phyloP scores from a whole-genome alignment of 1,140 invertebrate species.

The Reticulitermes speratus region DNA sequence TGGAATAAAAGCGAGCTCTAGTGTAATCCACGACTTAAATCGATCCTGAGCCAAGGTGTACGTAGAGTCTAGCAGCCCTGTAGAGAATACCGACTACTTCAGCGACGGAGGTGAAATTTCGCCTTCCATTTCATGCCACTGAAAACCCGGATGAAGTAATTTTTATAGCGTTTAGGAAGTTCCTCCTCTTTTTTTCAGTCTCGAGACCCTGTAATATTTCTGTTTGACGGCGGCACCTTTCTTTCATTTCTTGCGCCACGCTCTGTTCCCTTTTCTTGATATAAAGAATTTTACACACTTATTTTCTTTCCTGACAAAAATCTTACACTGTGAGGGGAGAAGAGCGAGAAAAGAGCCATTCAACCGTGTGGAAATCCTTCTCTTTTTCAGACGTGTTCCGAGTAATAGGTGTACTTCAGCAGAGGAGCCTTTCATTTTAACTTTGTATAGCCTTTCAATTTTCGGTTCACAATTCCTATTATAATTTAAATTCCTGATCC shows the following conservation, averaged over 20 bases:
- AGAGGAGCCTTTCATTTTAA: background rate
- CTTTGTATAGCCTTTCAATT: background rate
- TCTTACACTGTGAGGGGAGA: background rate
- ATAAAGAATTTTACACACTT: constrained; percentile 16
- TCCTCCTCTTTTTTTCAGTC: too few species aligned
- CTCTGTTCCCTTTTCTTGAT: background rate
- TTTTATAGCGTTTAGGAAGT: background rate
- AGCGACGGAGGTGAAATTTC: background rate
- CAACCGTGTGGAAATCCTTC: background rate
- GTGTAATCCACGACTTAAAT: background rate
- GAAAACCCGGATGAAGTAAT: background rate
- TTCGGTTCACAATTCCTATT: background rate
- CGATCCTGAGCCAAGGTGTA: background rate
- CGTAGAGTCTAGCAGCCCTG: background rate
- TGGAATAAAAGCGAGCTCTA: background rate
- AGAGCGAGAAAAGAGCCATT: background rate
- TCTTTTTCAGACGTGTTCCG: background rate
- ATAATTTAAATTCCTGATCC: background rate
- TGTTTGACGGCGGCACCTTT: background rate
- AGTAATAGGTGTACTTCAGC: background rate
- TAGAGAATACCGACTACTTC: too few species aligned
- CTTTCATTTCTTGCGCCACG: background rate
- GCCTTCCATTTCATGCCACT: background rate
- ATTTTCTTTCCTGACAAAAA: constrained; percentile 17
- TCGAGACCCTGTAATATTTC: background rate